phyloP scores from a whole-genome alignment of 2,113 vertebrate genomes.

The Sarotherodon lohbergeri region DNA sequence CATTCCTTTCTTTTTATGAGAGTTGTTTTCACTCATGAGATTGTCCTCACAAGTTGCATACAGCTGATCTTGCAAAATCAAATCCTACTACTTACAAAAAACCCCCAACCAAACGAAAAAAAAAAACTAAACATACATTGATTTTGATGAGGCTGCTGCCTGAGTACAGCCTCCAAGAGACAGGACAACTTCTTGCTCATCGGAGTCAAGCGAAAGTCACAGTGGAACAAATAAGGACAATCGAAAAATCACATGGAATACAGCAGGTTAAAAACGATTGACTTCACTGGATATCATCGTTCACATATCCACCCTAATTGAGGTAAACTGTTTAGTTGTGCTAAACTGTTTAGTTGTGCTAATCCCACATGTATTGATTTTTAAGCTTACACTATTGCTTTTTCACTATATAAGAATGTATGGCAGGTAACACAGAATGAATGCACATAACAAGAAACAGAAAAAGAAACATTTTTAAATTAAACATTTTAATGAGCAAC shows the following conservation, averaged over 20 bases:
- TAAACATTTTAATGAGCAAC: background rate
- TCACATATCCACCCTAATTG: background rate
- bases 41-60: background rate
- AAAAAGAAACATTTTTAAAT: background rate
- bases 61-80: background rate
- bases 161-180: background rate
- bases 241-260: background rate
- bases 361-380: background rate
- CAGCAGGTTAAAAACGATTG: background rate
- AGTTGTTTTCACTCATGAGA: background rate
- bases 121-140: background rate
- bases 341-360: background rate
- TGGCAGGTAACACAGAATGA: background rate
- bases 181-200: background rate
- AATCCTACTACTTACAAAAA: background rate
- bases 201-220: background rate
- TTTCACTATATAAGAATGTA: background rate
- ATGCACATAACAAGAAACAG: background rate
- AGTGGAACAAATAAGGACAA: background rate
- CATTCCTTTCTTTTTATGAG: background rate
- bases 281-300: background rate
- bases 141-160: background rate
- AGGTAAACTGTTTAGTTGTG: background rate
- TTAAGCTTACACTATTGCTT: background rate
- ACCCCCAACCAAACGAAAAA: rapidly evolving